phyloP scores from a whole-genome alignment of 2,113 vertebrate genomes.

The Tragelaphus imberbis region DNA sequence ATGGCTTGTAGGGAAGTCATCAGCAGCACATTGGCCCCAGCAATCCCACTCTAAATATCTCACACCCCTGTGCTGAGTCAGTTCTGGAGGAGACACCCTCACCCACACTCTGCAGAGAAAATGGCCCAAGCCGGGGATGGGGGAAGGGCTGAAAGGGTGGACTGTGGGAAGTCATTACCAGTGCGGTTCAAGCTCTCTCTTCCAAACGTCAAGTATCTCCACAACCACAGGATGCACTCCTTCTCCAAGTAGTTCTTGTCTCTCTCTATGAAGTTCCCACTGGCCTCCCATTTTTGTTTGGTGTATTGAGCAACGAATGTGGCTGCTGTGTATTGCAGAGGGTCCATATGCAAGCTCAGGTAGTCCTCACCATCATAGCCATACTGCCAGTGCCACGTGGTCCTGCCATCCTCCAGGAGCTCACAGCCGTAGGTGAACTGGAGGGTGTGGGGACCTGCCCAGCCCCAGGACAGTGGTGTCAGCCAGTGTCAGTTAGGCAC shows the following conservation, averaged over 20 bases:
- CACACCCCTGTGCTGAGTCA: no score
- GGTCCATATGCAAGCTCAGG: conserved; percentile 50
- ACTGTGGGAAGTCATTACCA: background rate
- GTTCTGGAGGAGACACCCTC: background rate
- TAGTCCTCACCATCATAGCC: conserved; percentile 72
- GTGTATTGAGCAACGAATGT: background rate
- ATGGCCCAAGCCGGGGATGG: background rate
- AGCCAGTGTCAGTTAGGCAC: background rate
- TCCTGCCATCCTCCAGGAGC: background rate
- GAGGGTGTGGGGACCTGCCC: conserved; percentile 41
- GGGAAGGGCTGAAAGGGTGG: background rate
- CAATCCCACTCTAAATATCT: background rate
- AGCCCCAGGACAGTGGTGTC: background rate
- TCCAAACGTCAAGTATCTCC: conserved; percentile 35
- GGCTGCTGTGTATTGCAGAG: background rate
- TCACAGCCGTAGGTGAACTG: conserved; percentile 70
- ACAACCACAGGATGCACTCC: conserved; percentile 57
- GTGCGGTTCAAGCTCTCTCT: background rate
- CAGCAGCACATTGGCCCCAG: background rate
- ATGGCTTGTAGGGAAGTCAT: background rate
- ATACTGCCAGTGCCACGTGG: fast-evolving
- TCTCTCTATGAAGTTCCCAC: background rate
- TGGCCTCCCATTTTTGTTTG: conserved; percentile 55
- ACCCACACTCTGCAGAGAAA: background rate
- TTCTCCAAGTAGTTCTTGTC: conserved; percentile 4